Conservation (phyloP, 2,888 invertebrate species). For the Pseudococcus jackbeardsleyi region DNA sequence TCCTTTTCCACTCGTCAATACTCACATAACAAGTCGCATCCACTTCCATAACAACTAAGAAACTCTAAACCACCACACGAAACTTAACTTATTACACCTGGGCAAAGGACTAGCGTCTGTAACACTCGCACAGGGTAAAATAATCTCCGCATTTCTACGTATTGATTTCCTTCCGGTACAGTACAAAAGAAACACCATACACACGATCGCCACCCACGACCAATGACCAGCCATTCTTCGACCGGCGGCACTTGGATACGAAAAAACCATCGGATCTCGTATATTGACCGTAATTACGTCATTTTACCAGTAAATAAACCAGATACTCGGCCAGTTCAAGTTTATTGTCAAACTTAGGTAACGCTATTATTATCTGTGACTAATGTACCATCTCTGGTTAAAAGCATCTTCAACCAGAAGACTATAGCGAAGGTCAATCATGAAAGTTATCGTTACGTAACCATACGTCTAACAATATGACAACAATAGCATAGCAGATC, state of each 20-base stretch:
- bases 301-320: constrained; percentile 47
- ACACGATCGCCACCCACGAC: constrained; percentile 25
- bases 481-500: neutral
- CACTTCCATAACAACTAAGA: neutral
- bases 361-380: constrained; percentile 44
- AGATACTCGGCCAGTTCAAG: constrained; percentile 14
- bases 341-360: constrained; percentile 14
- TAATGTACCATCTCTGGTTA: constrained; percentile 34
- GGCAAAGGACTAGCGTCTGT: too few species aligned
- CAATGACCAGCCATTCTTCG: neutral
- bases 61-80: constrained; percentile 14
- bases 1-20: neutral
- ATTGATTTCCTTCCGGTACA: constrained; percentile 33
- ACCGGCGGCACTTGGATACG: neutral
- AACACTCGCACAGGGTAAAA: neutral
- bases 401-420: neutral
- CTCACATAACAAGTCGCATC: constrained; percentile 6
- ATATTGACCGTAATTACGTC: constrained; percentile 35
- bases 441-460: constrained; percentile 44
- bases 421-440: constrained; percentile 47
- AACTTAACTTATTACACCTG: neutral
- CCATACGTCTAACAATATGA: constrained; percentile 4
- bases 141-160: neutral
- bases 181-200: neutral
- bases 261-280: neutral